Percentiles rank a stretch among this genome's conserved stretches.
These are phyloP conservation scores for Hassar affinis DNA, from an alignment of 2,113 vertebrate genomes.

Conservation along the genomic window DNA sequence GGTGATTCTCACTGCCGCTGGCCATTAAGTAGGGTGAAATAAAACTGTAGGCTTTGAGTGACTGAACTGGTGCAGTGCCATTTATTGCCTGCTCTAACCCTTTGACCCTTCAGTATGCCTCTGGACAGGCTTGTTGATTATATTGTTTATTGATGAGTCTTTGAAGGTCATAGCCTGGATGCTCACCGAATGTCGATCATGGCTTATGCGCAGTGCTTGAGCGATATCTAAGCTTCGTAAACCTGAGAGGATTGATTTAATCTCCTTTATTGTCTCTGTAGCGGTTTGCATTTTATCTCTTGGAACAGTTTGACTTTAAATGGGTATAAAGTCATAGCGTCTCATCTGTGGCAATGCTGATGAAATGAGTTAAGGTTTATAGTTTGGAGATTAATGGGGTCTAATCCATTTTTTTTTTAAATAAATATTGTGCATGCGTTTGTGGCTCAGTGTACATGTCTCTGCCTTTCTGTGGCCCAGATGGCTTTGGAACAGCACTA, in stretches of 20 bases:
- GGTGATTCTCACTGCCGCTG: not conserved
- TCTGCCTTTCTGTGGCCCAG: not conserved
- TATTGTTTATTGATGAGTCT: conserved; percentile 36
- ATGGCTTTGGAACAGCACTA: conserved; percentile 25
- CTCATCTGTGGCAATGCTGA: conserved; percentile 16
- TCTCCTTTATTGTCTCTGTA: conserved; percentile 42
- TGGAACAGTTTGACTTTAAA: conserved; percentile 34
- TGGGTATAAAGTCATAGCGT: conserved; percentile 13
- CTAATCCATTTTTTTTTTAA: conserved; percentile 32
- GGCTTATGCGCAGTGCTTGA: conserved; percentile 5
- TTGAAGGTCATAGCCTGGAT: conserved; percentile 40
- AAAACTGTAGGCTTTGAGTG: not conserved
- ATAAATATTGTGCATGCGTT: not conserved
- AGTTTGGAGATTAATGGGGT: conserved; percentile 24
- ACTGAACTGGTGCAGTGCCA: not conserved
- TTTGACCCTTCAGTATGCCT: not conserved
- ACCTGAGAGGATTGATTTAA: conserved; percentile 39
- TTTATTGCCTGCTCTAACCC: conserved; percentile 10
- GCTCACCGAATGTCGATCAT: conserved; percentile 21
- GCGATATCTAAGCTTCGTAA: conserved; percentile 34
- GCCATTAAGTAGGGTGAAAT: not conserved
- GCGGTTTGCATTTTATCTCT: conserved; percentile 37
- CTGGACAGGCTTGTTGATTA: conserved; percentile 13
- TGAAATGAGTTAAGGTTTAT: conserved; percentile 45
- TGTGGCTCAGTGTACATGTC: conserved; percentile 2